Conservation (phyloP, 2,113 vertebrate species). For the Pterophyllum scalare region DNA sequence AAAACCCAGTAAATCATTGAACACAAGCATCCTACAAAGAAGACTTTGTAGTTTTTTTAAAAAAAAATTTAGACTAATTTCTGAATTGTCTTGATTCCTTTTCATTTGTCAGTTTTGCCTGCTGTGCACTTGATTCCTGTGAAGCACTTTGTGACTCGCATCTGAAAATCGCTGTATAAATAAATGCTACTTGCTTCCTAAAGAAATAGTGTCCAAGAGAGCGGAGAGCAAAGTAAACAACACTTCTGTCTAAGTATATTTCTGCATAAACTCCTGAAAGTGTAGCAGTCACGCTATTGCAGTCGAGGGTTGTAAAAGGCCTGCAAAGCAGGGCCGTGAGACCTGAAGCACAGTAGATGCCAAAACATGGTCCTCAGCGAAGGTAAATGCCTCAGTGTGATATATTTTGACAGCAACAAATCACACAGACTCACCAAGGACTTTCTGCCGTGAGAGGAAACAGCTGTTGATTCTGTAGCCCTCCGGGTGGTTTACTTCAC, state of each 20-base stretch:
- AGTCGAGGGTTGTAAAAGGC: not conserved
- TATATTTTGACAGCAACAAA: slow-evolving; percentile 30
- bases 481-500: slow-evolving; percentile 39
- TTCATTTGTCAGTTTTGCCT: not conserved
- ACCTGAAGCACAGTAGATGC: not conserved
- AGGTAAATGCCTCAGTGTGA: slow-evolving; percentile 10
- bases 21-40: too few species aligned
- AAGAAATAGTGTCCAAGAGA: not conserved
- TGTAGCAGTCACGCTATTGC: not conserved
- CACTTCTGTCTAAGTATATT: not conserved
- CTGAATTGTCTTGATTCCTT: not conserved
- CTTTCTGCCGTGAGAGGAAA: slow-evolving; percentile 4
- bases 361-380: not conserved
- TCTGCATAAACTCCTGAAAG: not conserved
- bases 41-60: too few species aligned
- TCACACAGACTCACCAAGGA: not conserved
- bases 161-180: not conserved
- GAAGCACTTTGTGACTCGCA: not conserved
- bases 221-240: not conserved
- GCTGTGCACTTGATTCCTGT: not conserved
- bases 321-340: not conserved
- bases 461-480: slow-evolving; percentile 34
- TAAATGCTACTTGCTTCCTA: not conserved
- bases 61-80: not conserved
- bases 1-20: too few species aligned